Evolutionary conservation across 1,140 invertebrate species (phyloP), one percentile per base, ranked within the genome.

Genomic region (Asobara japonica): DNA sequence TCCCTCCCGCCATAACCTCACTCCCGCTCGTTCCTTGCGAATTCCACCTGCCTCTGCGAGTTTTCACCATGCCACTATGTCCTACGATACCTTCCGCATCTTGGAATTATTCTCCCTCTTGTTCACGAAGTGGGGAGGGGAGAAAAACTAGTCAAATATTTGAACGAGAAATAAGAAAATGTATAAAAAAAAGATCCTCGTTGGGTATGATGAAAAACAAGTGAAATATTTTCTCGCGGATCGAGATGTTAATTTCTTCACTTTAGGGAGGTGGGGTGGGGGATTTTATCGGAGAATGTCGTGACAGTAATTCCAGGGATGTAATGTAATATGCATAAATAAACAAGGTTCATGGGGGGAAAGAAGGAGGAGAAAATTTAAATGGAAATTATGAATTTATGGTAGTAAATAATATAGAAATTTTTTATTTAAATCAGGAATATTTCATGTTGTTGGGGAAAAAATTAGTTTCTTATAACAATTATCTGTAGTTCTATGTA

Each of bases 1-100:
- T n/a, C n/a, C n/a, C n/a, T n/a, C n/a, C n/a, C n/a, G n/a, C 65
- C 41, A 41, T 48, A 48, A 56, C 25, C 13, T 30, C 36, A 56
- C 29, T 69, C 45, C 45, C 16, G 10, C 36, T 48, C 13, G n/a
- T n/a, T 29, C 36, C 38, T 33, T 65, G n/a, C 25, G 27, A 62
- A 62, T 62, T 62, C 60, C 60, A 62, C 60, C 60, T 62, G 51
- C 51, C 22, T 60, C 41, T 45, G 13, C 41, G 25, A 18, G 3
- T 62, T 30, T 30, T 27, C 60, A 62, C 10, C 60, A 1, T 62
- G 27, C 60, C 20, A 56, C 51, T 13, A 56, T 51, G 45, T 51
- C 45, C 45, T 51, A 51, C 20, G 45, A 51, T 51, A 51, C 51
- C 51, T 25, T 20, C 51, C 51, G 22, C 22, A 2, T 25, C 51